These are phyloP conservation scores for Sarotherodon lohbergeri DNA, from an alignment of 2,113 vertebrate genomes.

Conservation along the genomic window DNA sequence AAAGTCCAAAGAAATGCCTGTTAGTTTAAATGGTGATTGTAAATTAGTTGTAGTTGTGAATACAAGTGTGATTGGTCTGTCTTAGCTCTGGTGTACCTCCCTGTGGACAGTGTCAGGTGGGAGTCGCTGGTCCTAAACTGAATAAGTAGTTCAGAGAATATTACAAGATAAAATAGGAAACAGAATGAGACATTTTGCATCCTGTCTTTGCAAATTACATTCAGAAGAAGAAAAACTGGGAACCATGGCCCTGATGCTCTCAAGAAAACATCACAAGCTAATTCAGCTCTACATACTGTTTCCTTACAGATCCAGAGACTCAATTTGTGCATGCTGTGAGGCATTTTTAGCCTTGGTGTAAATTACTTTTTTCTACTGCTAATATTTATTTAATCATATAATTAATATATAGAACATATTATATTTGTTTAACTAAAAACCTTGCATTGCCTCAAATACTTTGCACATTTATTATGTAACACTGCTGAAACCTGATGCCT, in stretches of 20 bases:
- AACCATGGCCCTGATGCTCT: background rate
- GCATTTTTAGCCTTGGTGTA: background rate
- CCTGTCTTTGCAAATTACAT: background rate
- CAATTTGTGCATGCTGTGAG: background rate
- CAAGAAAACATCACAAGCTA: background rate
- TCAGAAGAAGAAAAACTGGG: background rate
- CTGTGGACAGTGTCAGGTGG: background rate
- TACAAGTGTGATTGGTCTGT: background rate
- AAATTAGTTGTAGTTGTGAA: background rate
- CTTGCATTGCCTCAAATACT: background rate
- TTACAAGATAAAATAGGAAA: background rate
- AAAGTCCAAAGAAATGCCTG: background rate
- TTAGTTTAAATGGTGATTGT: background rate
- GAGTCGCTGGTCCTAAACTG: background rate
- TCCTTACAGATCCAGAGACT: background rate
- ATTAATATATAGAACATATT: background rate
- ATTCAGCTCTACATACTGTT: background rate
- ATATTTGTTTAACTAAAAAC: background rate
- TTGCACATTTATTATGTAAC: background rate
- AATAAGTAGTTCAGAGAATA: background rate
- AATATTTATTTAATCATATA: background rate
- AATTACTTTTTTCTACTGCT: background rate
- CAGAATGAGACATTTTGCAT: background rate
- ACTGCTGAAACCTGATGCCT: background rate
- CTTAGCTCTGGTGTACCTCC: background rate